phyloP scores from a whole-genome alignment of 2,113 vertebrate genomes.

The Pavo muticus region DNA sequence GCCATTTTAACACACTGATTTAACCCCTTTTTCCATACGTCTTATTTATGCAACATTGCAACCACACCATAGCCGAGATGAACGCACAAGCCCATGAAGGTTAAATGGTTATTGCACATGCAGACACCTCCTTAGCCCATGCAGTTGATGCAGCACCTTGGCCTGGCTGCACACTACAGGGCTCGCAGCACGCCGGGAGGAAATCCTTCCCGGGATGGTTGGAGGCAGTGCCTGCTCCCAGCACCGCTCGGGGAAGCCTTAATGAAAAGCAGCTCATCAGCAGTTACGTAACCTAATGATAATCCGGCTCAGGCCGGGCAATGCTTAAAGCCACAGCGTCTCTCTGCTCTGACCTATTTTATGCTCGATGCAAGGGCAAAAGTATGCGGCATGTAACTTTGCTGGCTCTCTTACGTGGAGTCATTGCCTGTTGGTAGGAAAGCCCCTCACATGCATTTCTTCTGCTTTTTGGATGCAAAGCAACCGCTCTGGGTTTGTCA shows the following conservation, averaged over 20 bases:
- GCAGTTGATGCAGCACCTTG: neutral
- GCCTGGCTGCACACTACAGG: neutral
- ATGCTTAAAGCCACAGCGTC: conserved; percentile 55
- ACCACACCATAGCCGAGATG: neutral
- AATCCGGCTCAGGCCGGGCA: conserved; percentile 56
- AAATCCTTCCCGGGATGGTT: conserved; percentile 26
- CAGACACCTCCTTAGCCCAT: neutral
- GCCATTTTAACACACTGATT: neutral
- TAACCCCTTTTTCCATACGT: neutral
- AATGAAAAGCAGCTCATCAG: conserved; percentile 56
- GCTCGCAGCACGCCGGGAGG: neutral
- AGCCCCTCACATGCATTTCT: neutral
- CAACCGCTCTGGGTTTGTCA: neutral
- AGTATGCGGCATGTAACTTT: neutral
- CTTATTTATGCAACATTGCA: neutral
- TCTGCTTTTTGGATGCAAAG: neutral
- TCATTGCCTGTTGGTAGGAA: neutral
- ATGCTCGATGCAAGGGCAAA: neutral
- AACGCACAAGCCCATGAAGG: neutral
- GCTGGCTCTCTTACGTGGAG: neutral
- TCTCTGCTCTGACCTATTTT: conserved; percentile 47
- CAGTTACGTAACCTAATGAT: conserved; percentile 64
- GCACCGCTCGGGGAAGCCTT: conserved; percentile 9
- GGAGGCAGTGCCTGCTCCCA: conserved; percentile 20
- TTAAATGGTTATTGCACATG: neutral